Percentiles rank a stretch among this genome's conserved stretches.
Conservation (phyloP, 1,140 invertebrate species). For the Penaeus chinensis region DNA sequence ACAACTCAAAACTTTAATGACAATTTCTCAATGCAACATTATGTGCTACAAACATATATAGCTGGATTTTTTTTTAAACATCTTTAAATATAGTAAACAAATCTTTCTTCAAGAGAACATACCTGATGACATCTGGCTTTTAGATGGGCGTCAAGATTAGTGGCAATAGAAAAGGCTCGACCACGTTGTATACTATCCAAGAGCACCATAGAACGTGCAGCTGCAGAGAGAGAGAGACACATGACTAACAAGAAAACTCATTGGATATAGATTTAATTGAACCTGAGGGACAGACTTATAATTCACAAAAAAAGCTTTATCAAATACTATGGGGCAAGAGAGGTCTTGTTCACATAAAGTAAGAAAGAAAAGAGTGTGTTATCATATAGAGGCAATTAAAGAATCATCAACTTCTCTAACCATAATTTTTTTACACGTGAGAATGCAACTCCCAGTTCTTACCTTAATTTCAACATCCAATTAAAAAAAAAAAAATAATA, state of each 20-base stretch:
- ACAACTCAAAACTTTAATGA: too few relatives aligned
- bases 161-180: slow-evolving; percentile 56
- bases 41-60: too few relatives aligned
- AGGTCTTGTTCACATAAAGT: not conserved
- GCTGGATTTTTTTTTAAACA: not conserved
- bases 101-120: slow-evolving; percentile 65
- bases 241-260: not conserved
- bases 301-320: not conserved
- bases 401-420: not conserved
- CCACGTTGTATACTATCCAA: slow-evolving; percentile 71
- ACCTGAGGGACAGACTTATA: not conserved
- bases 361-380: not conserved
- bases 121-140: slow-evolving; percentile 53
- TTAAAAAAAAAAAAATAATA: too few relatives aligned
- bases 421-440: too few relatives aligned
- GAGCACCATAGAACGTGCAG: slow-evolving; percentile 68
- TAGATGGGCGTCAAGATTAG: slow-evolving; percentile 48
- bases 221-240: slow-evolving; percentile 21
- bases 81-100: not conserved
- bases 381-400: not conserved
- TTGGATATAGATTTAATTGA: not conserved
- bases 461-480: too few relatives aligned
- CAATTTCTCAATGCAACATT: too few relatives aligned
- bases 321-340: too few relatives aligned
- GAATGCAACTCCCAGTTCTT: too few relatives aligned